These are phyloP conservation scores for Atrichornis clamosus DNA, from an alignment of 2,113 vertebrate species.

Conservation along the genomic window DNA sequence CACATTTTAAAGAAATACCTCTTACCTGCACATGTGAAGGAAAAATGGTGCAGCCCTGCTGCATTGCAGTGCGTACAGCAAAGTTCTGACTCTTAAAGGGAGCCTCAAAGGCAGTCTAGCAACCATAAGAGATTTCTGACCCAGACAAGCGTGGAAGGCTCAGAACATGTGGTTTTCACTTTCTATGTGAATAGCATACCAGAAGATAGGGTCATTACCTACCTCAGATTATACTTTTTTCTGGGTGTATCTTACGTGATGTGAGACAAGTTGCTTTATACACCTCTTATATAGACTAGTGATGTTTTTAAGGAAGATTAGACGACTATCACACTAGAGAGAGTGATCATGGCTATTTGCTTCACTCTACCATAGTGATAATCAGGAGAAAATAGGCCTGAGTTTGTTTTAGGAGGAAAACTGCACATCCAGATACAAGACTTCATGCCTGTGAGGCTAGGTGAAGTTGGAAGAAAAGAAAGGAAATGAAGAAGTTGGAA, in stretches of 20 bases:
- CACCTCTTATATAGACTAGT: background rate
- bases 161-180: background rate
- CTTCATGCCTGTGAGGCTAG: background rate
- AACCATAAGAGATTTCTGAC: background rate
- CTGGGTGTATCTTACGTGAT: background rate
- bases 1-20: background rate
- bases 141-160: background rate
- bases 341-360: background rate
- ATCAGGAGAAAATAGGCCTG: background rate
- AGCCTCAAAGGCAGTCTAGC: background rate
- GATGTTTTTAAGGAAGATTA: background rate
- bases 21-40: background rate
- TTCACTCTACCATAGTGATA: background rate
- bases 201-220: background rate
- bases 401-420: background rate
- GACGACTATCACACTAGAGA: accelerated
- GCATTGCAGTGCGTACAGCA: background rate
- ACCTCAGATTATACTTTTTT: background rate
- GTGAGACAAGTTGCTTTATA: background rate
- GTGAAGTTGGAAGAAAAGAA: background rate
- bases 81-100: background rate
- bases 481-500: background rate
- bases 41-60: background rate
- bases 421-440: background rate
- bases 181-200: background rate